Conservation (phyloP, 2,797 vertebrate genomes). For the Platalea minor region DNA sequence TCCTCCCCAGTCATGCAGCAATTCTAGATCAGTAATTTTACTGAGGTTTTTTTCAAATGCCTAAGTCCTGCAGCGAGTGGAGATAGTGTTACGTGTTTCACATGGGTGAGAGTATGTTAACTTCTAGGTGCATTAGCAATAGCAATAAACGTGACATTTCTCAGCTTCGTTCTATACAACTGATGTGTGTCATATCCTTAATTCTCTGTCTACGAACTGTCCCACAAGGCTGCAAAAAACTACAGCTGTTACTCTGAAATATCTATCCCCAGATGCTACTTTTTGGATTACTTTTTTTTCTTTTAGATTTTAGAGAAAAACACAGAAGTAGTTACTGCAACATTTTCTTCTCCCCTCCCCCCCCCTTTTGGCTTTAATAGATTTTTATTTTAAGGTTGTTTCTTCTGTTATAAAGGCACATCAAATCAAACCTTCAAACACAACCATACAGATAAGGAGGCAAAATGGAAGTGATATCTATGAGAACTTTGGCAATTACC, state of each 20-base stretch:
- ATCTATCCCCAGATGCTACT: background rate
- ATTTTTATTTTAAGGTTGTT: background rate
- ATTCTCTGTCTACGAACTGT: background rate
- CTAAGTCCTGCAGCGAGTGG: background rate
- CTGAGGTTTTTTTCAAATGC: background rate
- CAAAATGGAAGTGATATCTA: background rate
- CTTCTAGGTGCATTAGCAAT: background rate
- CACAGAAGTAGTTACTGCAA: background rate
- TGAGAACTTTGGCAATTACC: background rate
- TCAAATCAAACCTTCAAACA: background rate
- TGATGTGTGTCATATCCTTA: background rate
- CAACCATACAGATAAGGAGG: background rate
- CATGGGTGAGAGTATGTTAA: background rate
- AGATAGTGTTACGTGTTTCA: background rate
- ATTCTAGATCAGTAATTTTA: background rate
- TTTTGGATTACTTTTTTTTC: background rate
- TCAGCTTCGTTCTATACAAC: background rate
- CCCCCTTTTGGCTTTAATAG: background rate
- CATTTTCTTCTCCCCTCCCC: accelerated
- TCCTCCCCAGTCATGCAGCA: background rate
- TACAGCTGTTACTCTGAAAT: background rate
- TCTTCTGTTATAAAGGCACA: background rate
- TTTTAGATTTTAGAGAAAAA: background rate
- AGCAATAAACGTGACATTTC: background rate
- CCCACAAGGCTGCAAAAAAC: background rate